Base-by-base conservation (phyloP, 2,113 vertebrate species). In the Thryonomys swinderianus region DNA sequence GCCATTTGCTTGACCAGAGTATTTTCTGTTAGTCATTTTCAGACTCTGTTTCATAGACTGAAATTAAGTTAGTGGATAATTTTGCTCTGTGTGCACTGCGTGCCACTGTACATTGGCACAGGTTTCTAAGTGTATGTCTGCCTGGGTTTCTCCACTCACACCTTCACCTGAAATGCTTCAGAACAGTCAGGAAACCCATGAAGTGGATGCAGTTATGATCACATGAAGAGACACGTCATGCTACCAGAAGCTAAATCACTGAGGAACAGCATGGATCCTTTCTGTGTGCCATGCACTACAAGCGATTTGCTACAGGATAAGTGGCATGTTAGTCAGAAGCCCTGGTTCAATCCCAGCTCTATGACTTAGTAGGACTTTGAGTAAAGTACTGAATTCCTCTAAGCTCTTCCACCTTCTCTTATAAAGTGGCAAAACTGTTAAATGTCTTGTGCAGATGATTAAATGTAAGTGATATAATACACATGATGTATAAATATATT, bases 11-110 rank as follows among this genome's bases (percentile, higher is more conserved):
- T 34, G 18, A 95, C 53, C 10, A 76, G 13, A 67, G 23, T 1
- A 62, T 69, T 85, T 91, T 80, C 23, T 45, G 21, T 45, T 40
- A 87, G 30, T 92, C 20, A 48, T n/a, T 88, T 97, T 85, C 73
- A 37, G 3, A 45, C 17, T 12, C 10, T 51, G 42, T 30, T 3
- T 42, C 73, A 71, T 32, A 76, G 30, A 76, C 17, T 92, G 62
- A 88, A 85, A 66, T 59, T 40, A 82, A 51, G 18, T 25, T 23
- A 23, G 9, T 32, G 34, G 5, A 42, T 81, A 30, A 59, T 69
- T 93, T 32, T 48, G 37, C 7, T 62, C 18, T n/a, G 14, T 30
- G 25, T 57, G 30, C 34, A 14, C 48, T 11, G 3, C 7, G 18
- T 55, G 25, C 57, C 42, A 87, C 67, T 88, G 69, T 20, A 20